A percentile compares a stretch with the other conserved stretches of the same genome.
These are phyloP conservation scores for Lindbergichthys nudifrons DNA, from an alignment of 2,797 vertebrate species.

Conservation along the genomic window DNA sequence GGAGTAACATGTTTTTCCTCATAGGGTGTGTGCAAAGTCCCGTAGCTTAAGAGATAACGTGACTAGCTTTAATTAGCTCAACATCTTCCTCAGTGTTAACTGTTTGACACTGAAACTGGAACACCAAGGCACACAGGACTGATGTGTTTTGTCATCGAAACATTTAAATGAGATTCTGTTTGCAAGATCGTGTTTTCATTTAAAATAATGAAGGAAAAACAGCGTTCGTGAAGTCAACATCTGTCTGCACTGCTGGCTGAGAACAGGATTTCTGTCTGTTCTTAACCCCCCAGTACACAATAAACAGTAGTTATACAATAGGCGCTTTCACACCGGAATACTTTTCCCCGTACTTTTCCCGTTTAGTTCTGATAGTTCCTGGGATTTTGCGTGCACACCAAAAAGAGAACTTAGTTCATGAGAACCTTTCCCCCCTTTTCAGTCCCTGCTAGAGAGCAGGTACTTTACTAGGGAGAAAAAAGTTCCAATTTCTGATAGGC, in stretches of 20 bases:
- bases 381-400: too few species aligned
- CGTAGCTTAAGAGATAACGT: slow-evolving; percentile 31
- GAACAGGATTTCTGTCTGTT: slow-evolving; percentile 6
- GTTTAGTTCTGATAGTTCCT: too few species aligned
- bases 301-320: too few species aligned
- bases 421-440: too few species aligned
- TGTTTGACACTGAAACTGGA: slow-evolving; percentile 20
- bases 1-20: slow-evolving; percentile 7
- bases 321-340: too few species aligned
- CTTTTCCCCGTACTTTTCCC: too few species aligned
- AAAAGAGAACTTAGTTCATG: too few species aligned
- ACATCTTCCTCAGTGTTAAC: slow-evolving; percentile 43
- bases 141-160: background rate
- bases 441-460: too few species aligned
- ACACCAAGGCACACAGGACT: background rate
- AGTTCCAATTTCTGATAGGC: too few species aligned
- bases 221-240: slow-evolving; percentile 4
- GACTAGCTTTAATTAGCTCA: slow-evolving; percentile 55
- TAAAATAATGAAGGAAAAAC: background rate
- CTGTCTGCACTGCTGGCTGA: slow-evolving; percentile 5
- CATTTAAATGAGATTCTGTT: background rate
- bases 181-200: background rate
- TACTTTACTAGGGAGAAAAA: too few species aligned
- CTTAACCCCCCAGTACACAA: background rate
- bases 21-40: slow-evolving; percentile 8